Conservation (phyloP, 64 coral and sea anemone species). For the Pocillopora damicornis region DNA sequence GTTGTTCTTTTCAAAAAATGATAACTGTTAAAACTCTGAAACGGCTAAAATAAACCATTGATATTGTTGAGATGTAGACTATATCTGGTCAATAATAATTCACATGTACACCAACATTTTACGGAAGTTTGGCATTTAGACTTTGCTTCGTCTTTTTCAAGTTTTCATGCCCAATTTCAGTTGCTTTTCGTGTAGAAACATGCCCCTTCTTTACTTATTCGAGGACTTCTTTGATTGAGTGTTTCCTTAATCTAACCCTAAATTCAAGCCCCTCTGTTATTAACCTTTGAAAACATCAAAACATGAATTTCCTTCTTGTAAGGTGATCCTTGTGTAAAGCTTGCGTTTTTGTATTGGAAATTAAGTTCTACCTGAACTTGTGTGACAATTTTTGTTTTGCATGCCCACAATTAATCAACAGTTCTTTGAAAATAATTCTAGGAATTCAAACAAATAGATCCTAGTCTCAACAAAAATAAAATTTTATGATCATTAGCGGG, state of each 20-base stretch:
- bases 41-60: background rate
- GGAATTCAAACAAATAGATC: slow-evolving; percentile 21
- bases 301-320: background rate
- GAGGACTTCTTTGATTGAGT: background rate
- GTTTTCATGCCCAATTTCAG: background rate
- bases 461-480: slow-evolving; percentile 42
- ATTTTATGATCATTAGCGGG: slow-evolving; percentile 15
- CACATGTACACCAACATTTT: background rate
- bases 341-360: background rate
- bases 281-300: background rate
- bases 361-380: background rate
- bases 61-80: background rate
- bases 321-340: background rate
- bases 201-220: background rate
- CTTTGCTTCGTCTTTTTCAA: background rate
- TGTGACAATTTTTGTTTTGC: background rate
- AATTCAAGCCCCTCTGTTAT: background rate
- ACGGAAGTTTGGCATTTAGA: background rate
- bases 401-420: background rate
- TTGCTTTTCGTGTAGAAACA: background rate
- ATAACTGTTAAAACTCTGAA: background rate
- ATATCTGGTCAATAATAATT: background rate
- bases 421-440: slow-evolving; percentile 9
- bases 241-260: background rate
- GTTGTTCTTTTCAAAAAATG: background rate